Conservation (phyloP, 2,113 vertebrate species). For the Tachuris rubrigastra region DNA sequence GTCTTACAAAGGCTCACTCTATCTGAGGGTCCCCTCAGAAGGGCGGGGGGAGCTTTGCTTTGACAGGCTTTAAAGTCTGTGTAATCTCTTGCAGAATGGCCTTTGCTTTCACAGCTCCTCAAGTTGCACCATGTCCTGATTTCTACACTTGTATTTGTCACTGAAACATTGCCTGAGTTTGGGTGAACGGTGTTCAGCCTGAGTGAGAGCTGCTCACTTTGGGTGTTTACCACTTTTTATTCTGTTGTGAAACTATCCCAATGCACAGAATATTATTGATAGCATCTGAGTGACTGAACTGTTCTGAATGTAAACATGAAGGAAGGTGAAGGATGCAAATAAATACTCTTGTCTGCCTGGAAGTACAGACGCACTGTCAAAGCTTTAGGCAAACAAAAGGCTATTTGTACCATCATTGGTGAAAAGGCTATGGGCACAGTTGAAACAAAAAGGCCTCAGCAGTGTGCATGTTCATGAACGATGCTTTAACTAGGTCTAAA, state of each 20-base stretch:
- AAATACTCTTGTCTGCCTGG: background rate
- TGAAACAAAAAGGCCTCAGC: background rate
- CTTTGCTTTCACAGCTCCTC: slow-evolving; percentile 56
- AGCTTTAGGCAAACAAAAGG: background rate
- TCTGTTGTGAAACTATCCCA: background rate
- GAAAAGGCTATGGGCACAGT: background rate
- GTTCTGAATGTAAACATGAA: background rate
- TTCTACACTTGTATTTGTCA: slow-evolving; percentile 9
- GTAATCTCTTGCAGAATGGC: slow-evolving; percentile 17
- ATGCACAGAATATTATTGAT: background rate
- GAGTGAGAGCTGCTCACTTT: background rate
- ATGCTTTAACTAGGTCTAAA: background rate
- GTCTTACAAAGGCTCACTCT: slow-evolving; percentile 47
- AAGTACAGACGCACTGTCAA: background rate
- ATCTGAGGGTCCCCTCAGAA: slow-evolving; percentile 8
- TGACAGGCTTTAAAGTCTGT: slow-evolving; percentile 17
- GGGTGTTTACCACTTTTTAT: background rate
- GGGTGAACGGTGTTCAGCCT: background rate
- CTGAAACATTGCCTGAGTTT: background rate
- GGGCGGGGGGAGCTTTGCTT: background rate
- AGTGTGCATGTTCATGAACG: background rate
- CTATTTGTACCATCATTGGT: background rate
- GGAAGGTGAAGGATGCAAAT: background rate
- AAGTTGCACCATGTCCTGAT: slow-evolving; percentile 41
- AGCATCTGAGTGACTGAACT: background rate